Evolutionary conservation across 1,140 invertebrate genomes (phyloP).

Genomic region (Subanguina moxae): DNA sequence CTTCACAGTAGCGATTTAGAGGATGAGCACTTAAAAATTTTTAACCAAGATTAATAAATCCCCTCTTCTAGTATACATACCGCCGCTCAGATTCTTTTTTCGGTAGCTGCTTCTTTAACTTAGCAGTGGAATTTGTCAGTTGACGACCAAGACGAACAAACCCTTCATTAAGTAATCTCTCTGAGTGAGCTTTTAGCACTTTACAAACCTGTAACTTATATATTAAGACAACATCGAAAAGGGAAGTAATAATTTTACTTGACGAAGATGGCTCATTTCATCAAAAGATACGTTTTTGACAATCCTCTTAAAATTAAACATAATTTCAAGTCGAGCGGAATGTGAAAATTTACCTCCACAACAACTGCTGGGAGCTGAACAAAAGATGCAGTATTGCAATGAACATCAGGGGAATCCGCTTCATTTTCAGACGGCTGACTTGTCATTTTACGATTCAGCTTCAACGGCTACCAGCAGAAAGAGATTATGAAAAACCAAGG

Average conservation of each 20-base stretch:
- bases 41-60: background rate
- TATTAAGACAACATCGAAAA: background rate
- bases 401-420: background rate
- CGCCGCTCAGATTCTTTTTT: conserved; percentile 77
- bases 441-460: too few species aligned
- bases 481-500: too few species aligned
- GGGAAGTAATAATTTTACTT: conserved; percentile 13
- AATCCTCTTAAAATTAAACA: background rate
- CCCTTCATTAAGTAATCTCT: conserved; percentile 25
- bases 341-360: too few species aligned
- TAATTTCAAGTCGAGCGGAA: too few species aligned
- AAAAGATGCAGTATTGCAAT: background rate
- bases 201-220: conserved; percentile 21
- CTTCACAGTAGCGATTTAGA: conserved; percentile 77
- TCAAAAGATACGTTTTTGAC: conserved; percentile 10
- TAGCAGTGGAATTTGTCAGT: background rate
- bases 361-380: background rate
- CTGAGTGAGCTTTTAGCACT: conserved; percentile 13
- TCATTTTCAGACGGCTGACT: too few species aligned
- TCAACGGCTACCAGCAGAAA: too few species aligned
- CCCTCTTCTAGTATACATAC: conserved; percentile 8
- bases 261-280: conserved; percentile 20
- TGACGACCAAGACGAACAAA: conserved; percentile 21
- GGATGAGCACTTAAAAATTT: conserved; percentile 68
- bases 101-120: conserved; percentile 76